Percentiles rank a stretch among this genome's conserved stretches.
Evolutionary conservation across 2,113 vertebrate species (phyloP).

Genomic region (Todiramphus chloris): DNA sequence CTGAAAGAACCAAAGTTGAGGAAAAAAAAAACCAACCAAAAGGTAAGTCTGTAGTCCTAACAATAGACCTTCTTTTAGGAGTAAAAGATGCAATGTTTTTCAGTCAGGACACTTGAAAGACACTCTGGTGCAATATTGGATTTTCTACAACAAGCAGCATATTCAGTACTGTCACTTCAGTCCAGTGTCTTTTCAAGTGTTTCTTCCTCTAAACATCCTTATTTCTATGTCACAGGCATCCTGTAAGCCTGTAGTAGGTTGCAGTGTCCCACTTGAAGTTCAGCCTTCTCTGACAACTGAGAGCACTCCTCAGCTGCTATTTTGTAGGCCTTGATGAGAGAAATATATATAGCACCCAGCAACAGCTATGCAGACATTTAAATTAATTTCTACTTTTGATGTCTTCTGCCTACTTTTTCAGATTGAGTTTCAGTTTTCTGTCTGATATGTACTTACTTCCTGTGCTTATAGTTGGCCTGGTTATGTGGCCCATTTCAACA

Average conservation of each 20-base stretch:
- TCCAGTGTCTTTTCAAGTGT: not conserved
- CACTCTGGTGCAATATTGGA: not conserved
- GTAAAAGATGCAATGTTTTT: not conserved
- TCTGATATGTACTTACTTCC: too few relatives aligned
- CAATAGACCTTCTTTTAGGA: not conserved
- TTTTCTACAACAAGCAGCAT: not conserved
- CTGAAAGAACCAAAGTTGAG: not conserved
- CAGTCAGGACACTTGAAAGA: not conserved
- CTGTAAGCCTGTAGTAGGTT: not conserved
- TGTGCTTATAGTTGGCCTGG: too few relatives aligned
- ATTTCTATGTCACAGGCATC: not conserved
- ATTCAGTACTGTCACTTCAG: not conserved
- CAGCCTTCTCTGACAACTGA: not conserved
- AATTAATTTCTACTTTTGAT: too few relatives aligned
- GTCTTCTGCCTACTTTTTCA: too few relatives aligned
- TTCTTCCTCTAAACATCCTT: not conserved
- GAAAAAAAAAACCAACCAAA: too few relatives aligned
- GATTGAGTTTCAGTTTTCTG: too few relatives aligned
- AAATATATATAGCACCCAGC: too few relatives aligned
- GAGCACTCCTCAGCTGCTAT: not conserved
- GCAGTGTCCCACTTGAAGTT: not conserved
- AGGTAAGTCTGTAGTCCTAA: not conserved
- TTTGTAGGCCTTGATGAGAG: not conserved
- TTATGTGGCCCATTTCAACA: too few relatives aligned
- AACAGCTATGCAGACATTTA: too few relatives aligned